These are phyloP conservation scores for Seriola dumerili DNA, from an alignment of 2,113 vertebrate genomes.

Conservation along the genomic window DNA sequence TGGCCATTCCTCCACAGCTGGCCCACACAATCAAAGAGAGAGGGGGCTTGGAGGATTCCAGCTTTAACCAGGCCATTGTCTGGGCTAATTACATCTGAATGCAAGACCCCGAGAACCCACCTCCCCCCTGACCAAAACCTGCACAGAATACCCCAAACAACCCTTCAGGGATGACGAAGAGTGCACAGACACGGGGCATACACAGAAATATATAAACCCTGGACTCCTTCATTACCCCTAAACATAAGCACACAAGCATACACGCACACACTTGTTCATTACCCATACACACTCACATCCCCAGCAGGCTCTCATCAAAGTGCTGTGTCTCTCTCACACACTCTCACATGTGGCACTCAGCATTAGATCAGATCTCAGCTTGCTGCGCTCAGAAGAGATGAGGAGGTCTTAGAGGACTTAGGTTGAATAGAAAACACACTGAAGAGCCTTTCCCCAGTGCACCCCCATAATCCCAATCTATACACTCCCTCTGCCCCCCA, in stretches of 20 bases:
- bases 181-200: constrained; percentile 51
- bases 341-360: constrained; percentile 77
- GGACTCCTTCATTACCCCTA: constrained; percentile 68
- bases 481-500: constrained; percentile 57
- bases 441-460: constrained; percentile 74
- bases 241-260: constrained; percentile 53
- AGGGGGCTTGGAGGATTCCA: constrained; percentile 82
- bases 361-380: constrained; percentile 84
- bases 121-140: constrained; percentile 70
- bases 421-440: constrained; percentile 78
- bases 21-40: constrained; percentile 82
- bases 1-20: constrained; percentile 85
- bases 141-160: constrained; percentile 81
- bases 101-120: constrained; percentile 76
- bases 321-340: constrained; percentile 60
- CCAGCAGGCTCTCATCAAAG: constrained; percentile 78
- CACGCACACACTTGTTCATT: constrained; percentile 51
- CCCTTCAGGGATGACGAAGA: constrained; percentile 73
- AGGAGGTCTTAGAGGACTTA: constrained; percentile 81
- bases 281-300: constrained; percentile 61
- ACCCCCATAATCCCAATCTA: constrained; percentile 74
- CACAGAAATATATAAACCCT: constrained; percentile 64
- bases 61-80: constrained; percentile 85
- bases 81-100: constrained; percentile 85
- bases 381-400: constrained; percentile 79